phyloP scores from a whole-genome alignment of 2,113 vertebrate species.

The Hemiscyllium ocellatum region DNA sequence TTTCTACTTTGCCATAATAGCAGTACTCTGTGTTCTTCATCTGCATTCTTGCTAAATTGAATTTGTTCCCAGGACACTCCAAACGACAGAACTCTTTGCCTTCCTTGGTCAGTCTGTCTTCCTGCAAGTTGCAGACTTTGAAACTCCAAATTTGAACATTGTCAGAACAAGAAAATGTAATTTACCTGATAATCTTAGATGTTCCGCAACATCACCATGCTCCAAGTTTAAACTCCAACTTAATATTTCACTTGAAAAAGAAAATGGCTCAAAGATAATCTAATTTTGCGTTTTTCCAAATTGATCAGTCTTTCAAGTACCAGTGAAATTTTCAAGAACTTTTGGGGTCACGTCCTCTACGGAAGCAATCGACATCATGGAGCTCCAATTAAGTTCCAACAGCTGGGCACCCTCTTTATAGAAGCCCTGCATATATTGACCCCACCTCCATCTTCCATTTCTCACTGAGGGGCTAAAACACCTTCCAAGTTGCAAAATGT shows the following conservation, averaged over 20 bases:
- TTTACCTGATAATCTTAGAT: not conserved
- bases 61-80: not conserved
- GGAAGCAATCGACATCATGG: too few species aligned
- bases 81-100: not conserved
- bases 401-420: too few species aligned
- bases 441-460: too few species aligned
- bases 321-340: not conserved
- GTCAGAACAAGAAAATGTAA: not conserved
- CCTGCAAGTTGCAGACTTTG: not conserved
- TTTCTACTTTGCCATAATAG: not conserved
- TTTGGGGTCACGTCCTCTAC: too few species aligned
- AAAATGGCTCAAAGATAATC: not conserved
- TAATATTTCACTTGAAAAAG: not conserved
- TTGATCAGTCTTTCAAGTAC: not conserved
- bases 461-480: too few species aligned
- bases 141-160: not conserved
- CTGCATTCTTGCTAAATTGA: not conserved
- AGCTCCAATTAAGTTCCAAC: too few species aligned
- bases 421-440: too few species aligned
- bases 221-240: not conserved
- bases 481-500: too few species aligned
- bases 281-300: not conserved
- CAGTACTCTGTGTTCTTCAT: not conserved
- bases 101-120: not conserved
- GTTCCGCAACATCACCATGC: not conserved